Evolutionary conservation across 2,113 vertebrate species (phyloP), one percentile per base, ranked within the genome.

Genomic region (Oreocharis arfaki): DNA sequence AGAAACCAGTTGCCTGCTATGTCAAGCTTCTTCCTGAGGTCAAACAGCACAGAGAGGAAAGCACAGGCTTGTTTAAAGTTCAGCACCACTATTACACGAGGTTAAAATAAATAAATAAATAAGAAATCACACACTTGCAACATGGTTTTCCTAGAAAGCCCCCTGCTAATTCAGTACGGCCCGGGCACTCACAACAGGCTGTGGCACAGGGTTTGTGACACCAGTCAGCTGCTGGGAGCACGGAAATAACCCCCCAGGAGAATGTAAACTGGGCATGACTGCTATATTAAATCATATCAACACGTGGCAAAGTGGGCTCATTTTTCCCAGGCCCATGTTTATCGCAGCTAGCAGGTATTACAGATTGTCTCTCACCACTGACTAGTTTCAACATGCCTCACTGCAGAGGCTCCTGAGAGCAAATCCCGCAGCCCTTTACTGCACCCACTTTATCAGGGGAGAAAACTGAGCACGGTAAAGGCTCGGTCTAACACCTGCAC

Each of bases 91-190:
- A 14, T 39, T 18, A 83, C 7, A 1, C 0, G 13, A 87, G 68
- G 69, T 84, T 33, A 32, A 46, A 63, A 35, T 20, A 60, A 44
- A 21, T 8, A 42, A 57, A 70, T 49, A 61, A 88, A 39, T 14
- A 19, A 35, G 60, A 26, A 75, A 65, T 17, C 74, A 30, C 53
- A 65, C 41, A 76, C 78, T 93, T 96, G 89, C 76, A 90, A 74
- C 87, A 84, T 4, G 6, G 23, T 74, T 95, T 95, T 97, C 94
- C 96, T 97, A 97, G 96, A 97, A 97, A 97, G 95, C 88, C 89
- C 81, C 92, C 85, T 94, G 94, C 91, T 91, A 84, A 81, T 82
- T 95, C 90, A 96, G 91, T 89, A 74, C 22, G 49, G 64, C 47
- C 77, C 3, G 19, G 84, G 93, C 90, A 86, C 79, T 42, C 12